phyloP scores from a whole-genome alignment of 2,113 vertebrate genomes.

The Miniopterus natalensis region DNA sequence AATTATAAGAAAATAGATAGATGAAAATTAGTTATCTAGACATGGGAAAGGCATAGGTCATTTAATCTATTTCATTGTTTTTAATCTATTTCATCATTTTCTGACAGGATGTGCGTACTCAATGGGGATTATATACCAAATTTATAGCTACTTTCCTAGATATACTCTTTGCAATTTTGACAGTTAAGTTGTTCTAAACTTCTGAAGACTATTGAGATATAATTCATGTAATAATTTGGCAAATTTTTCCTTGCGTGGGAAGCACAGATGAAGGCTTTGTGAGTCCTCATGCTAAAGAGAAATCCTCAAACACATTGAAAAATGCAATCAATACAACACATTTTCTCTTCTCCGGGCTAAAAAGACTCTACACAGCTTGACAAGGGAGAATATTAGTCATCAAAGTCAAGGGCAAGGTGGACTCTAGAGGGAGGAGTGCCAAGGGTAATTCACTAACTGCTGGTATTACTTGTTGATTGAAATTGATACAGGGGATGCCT shows the following conservation, averaged over 20 bases:
- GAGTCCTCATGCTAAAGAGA: neutral
- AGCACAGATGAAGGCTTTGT: neutral
- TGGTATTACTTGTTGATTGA: neutral
- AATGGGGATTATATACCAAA: neutral
- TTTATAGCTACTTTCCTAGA: neutral
- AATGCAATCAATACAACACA: neutral
- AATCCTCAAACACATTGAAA: neutral
- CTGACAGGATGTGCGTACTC: neutral
- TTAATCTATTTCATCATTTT: slow-evolving; percentile 9
- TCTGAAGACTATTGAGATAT: neutral
- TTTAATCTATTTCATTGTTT: neutral
- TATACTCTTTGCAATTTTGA: neutral
- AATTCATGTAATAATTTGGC: slow-evolving; percentile 1
- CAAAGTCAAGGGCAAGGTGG: neutral
- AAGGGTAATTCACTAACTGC: neutral
- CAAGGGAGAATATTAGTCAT: neutral
- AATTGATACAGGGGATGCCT: neutral
- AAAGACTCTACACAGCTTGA: neutral
- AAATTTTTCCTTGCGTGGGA: neutral
- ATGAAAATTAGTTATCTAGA: slow-evolving; percentile 20
- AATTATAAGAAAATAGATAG: neutral
- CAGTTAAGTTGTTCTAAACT: neutral
- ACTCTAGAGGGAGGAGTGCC: neutral
- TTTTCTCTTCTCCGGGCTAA: neutral
- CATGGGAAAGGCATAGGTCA: neutral